Evolutionary conservation across 2,113 vertebrate species (phyloP), one percentile per base, ranked within the genome.

Genomic region (Grammomys surdaster): DNA sequence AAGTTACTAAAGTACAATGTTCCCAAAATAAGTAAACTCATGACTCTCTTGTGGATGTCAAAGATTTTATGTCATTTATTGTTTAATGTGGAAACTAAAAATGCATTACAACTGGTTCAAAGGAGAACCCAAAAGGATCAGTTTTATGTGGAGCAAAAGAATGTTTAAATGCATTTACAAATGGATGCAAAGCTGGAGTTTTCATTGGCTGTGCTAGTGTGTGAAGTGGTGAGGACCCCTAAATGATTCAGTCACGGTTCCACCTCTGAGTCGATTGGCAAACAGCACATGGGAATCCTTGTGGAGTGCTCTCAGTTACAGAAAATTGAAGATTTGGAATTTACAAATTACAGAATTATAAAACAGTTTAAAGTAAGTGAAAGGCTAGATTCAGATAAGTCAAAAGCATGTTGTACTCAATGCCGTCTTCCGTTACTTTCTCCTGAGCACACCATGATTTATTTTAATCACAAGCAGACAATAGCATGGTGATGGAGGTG

Each of bases 1-100:
- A 92, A 92, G 88, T 63, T 93, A 58, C 58, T 90, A 95, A 90
- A 95, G 51, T 31, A 72, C 80, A 67, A 17, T 56, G 90, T 97
- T 84, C 12, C 46, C 46, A 81, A 75, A 82, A 90, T 90, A 88
- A 31, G 43, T 85, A 85, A 96, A 91, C 92, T 95, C 24, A 56
- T 63, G 56, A 88, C 40, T 93, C 72, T 93, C 11, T 26, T 78
- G 82, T 31, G 91, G 22, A 58, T 73, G 63, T 84, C 82, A 96
- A 88, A 77, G 51, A 60, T 85, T 88, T 91, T 93, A 85, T 75
- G 54, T 88, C 94, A 51, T 65, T 90, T 51, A 86, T 93, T 70
- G 69, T 94, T 87, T 56, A 90, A 0, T 84, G 40, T 13, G 78
- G 26, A 92, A 89, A 84, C 58, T 89, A 54, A 48, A 94, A 94